Evolutionary conservation across 2,888 invertebrate species (phyloP).

Genomic region (Adineta ricciae): DNA sequence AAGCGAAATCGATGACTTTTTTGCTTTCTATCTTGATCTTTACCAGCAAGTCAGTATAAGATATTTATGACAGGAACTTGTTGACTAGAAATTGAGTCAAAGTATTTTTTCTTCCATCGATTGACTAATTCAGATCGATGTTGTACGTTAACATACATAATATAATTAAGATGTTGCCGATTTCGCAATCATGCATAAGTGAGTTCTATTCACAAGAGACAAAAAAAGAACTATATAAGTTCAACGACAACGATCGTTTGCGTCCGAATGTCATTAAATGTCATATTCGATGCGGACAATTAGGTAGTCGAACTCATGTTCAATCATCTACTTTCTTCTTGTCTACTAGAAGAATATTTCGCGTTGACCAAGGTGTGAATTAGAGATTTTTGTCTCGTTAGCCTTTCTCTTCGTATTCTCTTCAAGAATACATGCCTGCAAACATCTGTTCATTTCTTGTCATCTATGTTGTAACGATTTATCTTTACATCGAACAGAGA

Average conservation of each 20-base stretch:
- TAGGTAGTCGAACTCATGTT: neutral
- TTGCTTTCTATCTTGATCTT: neutral
- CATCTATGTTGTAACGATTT: neutral
- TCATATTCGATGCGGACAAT: slow-evolving; percentile 2
- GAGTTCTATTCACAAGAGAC: neutral
- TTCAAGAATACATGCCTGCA: neutral
- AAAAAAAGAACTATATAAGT: neutral
- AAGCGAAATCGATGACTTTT: neutral
- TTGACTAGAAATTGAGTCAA: neutral
- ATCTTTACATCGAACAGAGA: neutral
- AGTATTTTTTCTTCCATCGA: neutral
- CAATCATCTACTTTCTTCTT: neutral
- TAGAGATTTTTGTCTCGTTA: neutral
- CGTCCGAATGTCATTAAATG: neutral
- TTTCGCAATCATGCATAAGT: neutral
- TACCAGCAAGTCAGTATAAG: neutral
- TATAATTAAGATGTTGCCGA: slow-evolving; percentile 2
- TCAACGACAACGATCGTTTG: neutral
- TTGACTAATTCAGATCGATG: neutral
- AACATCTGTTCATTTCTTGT: slow-evolving; percentile 3
- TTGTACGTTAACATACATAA: neutral
- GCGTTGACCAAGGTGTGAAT: neutral
- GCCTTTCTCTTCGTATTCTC: neutral
- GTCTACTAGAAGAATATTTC: neutral
- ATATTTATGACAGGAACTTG: neutral